phyloP scores from a whole-genome alignment of 2,113 vertebrate species.

The Neodontobutis hainanensis region DNA sequence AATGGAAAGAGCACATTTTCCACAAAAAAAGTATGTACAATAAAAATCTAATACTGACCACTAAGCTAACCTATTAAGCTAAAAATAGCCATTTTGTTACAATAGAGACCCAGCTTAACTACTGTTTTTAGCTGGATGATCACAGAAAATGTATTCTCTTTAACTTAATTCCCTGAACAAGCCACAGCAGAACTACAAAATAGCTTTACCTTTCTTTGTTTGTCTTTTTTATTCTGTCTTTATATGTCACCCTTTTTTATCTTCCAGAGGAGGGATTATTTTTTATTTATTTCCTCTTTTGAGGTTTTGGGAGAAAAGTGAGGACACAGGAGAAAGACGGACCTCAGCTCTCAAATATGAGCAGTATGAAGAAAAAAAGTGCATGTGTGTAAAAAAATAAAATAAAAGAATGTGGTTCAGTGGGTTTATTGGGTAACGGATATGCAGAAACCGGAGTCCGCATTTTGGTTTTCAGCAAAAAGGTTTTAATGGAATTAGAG shows the following conservation, averaged over 20 bases:
- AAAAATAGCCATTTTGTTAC: no score
- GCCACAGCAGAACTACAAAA: no score
- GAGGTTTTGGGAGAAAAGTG: constrained; percentile 51
- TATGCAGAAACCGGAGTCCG: constrained; percentile 44
- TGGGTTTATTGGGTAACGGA: constrained; percentile 65
- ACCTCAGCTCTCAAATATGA: constrained; percentile 59
- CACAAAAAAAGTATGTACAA: no score
- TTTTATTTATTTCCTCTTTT: constrained; percentile 3
- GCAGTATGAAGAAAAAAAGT: constrained; percentile 45
- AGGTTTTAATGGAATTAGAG: constrained; percentile 65
- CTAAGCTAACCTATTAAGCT: no score
- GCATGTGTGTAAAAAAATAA: constrained; percentile 42
- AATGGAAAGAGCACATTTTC: no score
- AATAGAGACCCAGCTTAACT: no score
- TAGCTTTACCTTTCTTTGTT: neutral
- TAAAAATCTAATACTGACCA: no score
- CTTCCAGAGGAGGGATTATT: constrained; percentile 40
- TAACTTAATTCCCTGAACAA: no score
- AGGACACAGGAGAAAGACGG: constrained; percentile 41
- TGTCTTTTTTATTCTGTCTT: neutral
- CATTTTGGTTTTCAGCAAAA: constrained; percentile 42
- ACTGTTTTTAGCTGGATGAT: no score
- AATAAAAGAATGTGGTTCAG: constrained; percentile 52
- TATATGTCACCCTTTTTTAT: neutral
- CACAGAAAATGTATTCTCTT: no score